Base-by-base conservation (phyloP, 2,113 vertebrate species). In the Prolemur simus region DNA sequence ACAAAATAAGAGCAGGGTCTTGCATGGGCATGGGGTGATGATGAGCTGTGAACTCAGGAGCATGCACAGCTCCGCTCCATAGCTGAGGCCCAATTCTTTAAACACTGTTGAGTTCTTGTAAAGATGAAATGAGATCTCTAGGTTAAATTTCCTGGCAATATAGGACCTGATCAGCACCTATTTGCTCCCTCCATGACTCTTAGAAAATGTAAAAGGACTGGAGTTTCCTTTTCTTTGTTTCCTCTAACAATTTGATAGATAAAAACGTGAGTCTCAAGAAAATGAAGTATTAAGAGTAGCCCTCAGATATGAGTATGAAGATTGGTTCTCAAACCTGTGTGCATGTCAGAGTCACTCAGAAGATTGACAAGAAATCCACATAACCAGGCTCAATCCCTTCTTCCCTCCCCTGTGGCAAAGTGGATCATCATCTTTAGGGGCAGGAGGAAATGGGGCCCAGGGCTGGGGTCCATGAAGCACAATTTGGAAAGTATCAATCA, bases 201-300 rank as follows among this genome's bases (percentile, higher is more conserved):
- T 56, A 77, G 47, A 64, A 94, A 87, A 77, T 39, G 21, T 37
- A 77, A 86, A 80, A 83, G 49, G 25, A 9, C 91, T 58, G 6
- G 4, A 9, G 3, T 45, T 47, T 74, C 15, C 37, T 76, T 95
- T 80, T 23, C 11, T 71, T 39, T 47, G 2, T 85, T 94, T 77
- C 54, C 42, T 68, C 63, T 73, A 74, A 45, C 66, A 86, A 63
- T 78, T 93, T 88, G 91, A 54, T 52, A 91, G 49, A 56, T 95
- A 25, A 66, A 89, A 95, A 92, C 42, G n/a, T 15, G 32, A 47
- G 56, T n/a, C 42, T 94, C 56, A n/a, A 54, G 76, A 85, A 87
- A 91, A 37, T 27, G 27, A 63, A 8, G 34, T 25, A 64, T 3
- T 27, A 73, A 93, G 71, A 69, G 8, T 0, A 74, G 20, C 11